Percentiles rank a stretch among this genome's conserved stretches.
Evolutionary conservation across 1,140 invertebrate genomes (phyloP).

Genomic region (Cryptotermes secundus): DNA sequence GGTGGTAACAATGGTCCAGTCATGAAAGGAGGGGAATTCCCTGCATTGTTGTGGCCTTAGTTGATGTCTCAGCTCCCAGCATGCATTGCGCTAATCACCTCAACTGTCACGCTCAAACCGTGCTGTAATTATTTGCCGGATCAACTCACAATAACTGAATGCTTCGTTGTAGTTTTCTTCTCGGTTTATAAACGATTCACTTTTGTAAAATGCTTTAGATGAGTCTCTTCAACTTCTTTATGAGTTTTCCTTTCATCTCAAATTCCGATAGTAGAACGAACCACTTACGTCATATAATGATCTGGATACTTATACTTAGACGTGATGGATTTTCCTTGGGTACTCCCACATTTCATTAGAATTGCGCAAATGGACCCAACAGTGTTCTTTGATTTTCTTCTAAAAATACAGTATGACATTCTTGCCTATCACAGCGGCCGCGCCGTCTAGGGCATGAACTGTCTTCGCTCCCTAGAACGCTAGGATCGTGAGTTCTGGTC

Average conservation of each 20-base stretch:
- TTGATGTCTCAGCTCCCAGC: conserved; percentile 11
- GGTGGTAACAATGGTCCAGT: conserved; percentile 14
- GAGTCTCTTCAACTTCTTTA: background rate
- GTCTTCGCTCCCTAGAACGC: too few species aligned
- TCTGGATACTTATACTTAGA: too few species aligned
- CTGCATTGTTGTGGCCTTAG: conserved; percentile 8
- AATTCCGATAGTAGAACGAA: background rate
- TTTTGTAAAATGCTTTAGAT: background rate
- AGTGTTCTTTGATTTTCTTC: too few species aligned
- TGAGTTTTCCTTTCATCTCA: background rate
- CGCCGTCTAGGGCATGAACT: too few species aligned
- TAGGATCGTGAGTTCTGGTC: too few species aligned
- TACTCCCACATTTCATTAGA: too few species aligned
- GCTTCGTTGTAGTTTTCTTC: background rate
- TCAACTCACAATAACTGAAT: conserved; percentile 17
- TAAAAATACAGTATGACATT: too few species aligned
- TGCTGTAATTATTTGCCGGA: conserved; percentile 19
- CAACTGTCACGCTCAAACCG: conserved; percentile 13
- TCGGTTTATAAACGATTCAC: conserved; percentile 12
- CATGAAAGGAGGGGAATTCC: conserved; percentile 17
- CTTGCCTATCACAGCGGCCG: too few species aligned
- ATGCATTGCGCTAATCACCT: conserved; percentile 15
- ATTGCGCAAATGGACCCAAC: too few species aligned
- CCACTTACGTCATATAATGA: background rate
- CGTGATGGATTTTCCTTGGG: too few species aligned